phyloP scores from a whole-genome alignment of 1,140 invertebrate species.

The Ooceraea biroi region DNA sequence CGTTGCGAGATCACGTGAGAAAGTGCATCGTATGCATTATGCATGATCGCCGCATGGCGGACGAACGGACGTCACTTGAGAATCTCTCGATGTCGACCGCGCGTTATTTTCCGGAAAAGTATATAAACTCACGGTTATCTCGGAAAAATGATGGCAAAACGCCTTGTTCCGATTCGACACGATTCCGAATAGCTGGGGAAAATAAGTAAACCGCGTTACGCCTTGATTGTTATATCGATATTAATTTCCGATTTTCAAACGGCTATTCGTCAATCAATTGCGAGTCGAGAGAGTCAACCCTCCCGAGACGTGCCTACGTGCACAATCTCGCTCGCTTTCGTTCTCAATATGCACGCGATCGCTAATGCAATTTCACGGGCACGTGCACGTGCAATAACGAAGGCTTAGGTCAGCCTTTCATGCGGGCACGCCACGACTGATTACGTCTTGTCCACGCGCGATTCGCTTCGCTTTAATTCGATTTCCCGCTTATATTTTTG shows the following conservation, averaged over 20 bases:
- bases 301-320: too few relatives aligned
- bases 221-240: too few relatives aligned
- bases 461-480: slow-evolving; percentile 48
- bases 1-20: slow-evolving; percentile 55
- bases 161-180: neutral
- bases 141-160: neutral
- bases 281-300: too few relatives aligned
- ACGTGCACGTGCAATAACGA: slow-evolving; percentile 73
- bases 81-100: slow-evolving; percentile 41
- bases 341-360: slow-evolving; percentile 72
- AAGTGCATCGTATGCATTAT: slow-evolving; percentile 61
- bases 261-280: too few relatives aligned
- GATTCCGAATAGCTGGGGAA: too few relatives aligned
- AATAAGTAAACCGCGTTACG: too few relatives aligned
- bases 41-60: slow-evolving; percentile 15
- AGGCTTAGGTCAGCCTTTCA: slow-evolving; percentile 76
- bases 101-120: slow-evolving; percentile 33
- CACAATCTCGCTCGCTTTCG: slow-evolving; percentile 45
- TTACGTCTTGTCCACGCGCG: slow-evolving; percentile 68
- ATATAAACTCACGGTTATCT: slow-evolving; percentile 33
- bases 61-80: slow-evolving; percentile 50
- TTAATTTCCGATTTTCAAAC: too few relatives aligned
- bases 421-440: slow-evolving; percentile 66
- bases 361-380: slow-evolving; percentile 74
- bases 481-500: slow-evolving; percentile 56